These are phyloP conservation scores for Pseudorasbora parva DNA, from an alignment of 2,113 vertebrate species.

Conservation along the genomic window DNA sequence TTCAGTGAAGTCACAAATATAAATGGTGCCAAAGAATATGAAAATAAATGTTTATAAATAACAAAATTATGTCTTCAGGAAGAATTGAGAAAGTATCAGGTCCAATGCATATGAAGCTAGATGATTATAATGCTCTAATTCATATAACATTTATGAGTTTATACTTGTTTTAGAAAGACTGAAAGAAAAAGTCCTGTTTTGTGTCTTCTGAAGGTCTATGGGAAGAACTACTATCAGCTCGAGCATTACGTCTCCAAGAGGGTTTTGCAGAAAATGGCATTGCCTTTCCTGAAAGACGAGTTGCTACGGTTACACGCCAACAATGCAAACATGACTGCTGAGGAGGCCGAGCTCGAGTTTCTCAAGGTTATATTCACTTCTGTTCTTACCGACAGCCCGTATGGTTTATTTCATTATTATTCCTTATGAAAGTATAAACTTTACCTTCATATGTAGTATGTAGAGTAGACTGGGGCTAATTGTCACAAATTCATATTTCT, in stretches of 20 bases:
- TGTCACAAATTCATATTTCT: neutral
- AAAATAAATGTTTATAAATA: neutral
- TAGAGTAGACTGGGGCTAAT: neutral
- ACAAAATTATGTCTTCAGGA: neutral
- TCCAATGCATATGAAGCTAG: neutral
- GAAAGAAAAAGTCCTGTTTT: neutral
- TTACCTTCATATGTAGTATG: neutral
- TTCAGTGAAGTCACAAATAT: neutral
- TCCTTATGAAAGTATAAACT: neutral
- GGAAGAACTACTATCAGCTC: slow-evolving; percentile 80
- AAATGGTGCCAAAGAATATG: neutral
- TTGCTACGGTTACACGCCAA: slow-evolving; percentile 79
- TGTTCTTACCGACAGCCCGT: neutral
- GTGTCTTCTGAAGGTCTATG: slow-evolving; percentile 71
- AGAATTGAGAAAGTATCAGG: neutral
- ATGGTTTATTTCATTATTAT: too few species aligned
- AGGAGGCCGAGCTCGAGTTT: slow-evolving; percentile 86
- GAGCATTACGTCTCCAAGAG: slow-evolving; percentile 86
- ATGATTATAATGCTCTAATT: neutral
- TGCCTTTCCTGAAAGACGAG: slow-evolving; percentile 75
- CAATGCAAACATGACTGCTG: slow-evolving; percentile 73
- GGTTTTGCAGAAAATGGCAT: slow-evolving; percentile 83
- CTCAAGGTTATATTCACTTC: slow-evolving; percentile 76
- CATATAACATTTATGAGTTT: neutral
- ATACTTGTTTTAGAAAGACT: neutral